Evolutionary conservation across 2,113 vertebrate species (phyloP).

Genomic region (Saguinus midas): DNA sequence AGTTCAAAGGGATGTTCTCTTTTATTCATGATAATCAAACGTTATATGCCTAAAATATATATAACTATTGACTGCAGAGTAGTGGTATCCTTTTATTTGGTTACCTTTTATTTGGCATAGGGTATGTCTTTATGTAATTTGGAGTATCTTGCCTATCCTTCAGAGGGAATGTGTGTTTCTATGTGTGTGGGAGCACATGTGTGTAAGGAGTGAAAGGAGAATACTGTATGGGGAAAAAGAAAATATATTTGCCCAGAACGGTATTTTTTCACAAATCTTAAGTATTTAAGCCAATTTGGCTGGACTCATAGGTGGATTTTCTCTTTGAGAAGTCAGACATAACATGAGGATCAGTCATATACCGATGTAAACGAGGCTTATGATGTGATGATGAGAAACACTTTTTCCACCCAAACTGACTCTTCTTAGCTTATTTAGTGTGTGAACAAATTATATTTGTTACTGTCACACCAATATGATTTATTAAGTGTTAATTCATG

Average conservation of each 20-base stretch:
- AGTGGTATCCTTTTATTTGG: background rate
- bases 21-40: background rate
- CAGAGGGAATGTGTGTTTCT: background rate
- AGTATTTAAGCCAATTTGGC: background rate
- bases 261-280: background rate
- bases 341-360: background rate
- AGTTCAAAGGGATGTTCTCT: background rate
- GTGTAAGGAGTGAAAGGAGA: background rate
- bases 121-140: background rate
- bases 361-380: background rate
- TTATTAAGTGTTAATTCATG: background rate
- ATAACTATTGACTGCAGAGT: background rate
- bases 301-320: background rate
- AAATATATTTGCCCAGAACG: background rate
- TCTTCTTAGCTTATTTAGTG: background rate
- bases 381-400: background rate
- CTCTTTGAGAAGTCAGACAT: background rate
- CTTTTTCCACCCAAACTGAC: fast-evolving
- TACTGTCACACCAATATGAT: background rate
- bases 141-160: background rate
- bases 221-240: background rate
- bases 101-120: background rate
- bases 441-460: background rate
- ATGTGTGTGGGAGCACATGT: background rate
- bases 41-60: background rate